A percentile compares a stretch with the other conserved stretches of the same genome.
Evolutionary conservation across 2,888 invertebrate genomes (phyloP).

Genomic region (Drosophila pseudotakahashii): DNA sequence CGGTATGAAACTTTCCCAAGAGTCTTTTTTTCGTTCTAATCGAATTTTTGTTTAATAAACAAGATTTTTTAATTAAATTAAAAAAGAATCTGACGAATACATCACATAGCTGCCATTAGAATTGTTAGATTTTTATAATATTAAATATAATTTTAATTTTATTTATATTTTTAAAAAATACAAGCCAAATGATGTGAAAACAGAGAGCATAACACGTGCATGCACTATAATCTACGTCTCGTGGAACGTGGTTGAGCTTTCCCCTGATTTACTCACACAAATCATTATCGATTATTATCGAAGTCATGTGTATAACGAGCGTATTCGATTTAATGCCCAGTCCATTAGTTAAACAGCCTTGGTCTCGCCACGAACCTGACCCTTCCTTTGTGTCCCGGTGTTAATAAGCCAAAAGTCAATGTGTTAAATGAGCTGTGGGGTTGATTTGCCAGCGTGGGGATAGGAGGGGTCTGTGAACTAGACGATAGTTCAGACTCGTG

Average conservation of each 20-base stretch:
- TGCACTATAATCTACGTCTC: constrained; percentile 15
- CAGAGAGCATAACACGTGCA: background rate
- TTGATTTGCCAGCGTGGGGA: background rate
- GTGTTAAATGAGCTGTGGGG: constrained; percentile 53
- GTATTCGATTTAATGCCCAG: constrained; percentile 59
- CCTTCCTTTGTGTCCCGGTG: constrained; percentile 34
- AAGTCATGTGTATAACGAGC: constrained; percentile 59
- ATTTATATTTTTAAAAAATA: no score
- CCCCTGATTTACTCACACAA: constrained; percentile 27
- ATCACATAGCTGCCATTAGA: no score
- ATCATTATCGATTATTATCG: constrained; percentile 58
- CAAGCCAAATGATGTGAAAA: background rate
- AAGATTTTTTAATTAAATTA: no score
- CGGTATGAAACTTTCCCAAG: no score
- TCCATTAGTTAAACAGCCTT: constrained; percentile 56
- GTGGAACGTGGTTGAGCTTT: constrained; percentile 7
- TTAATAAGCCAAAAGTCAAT: constrained; percentile 61
- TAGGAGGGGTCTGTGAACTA: constrained; percentile 17
- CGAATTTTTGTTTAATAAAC: no score
- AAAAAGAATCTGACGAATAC: no score
- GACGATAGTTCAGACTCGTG: constrained; percentile 54
- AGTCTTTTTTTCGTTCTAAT: no score
- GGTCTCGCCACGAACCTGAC: constrained; percentile 18
- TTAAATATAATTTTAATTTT: no score
- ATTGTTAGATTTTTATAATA: no score